phyloP scores from a whole-genome alignment of 2,113 vertebrate genomes.

The Xiphias gladius region DNA sequence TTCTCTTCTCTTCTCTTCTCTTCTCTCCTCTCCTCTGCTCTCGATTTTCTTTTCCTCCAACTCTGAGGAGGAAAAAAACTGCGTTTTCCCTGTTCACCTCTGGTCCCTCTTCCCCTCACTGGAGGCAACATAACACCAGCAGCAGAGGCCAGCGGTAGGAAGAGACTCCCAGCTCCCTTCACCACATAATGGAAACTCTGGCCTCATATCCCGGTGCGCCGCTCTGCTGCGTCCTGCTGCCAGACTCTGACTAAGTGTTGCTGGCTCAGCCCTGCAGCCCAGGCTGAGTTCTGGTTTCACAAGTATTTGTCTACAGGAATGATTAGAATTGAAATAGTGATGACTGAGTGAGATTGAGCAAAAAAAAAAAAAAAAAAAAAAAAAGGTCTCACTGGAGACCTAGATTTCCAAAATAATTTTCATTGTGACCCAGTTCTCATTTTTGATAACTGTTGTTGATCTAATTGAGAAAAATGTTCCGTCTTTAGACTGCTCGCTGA shows the following conservation, averaged over 20 bases:
- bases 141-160: conserved; percentile 69
- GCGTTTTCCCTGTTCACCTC: background rate
- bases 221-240: conserved; percentile 68
- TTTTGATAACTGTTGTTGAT: conserved; percentile 47
- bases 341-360: conserved; percentile 20
- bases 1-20: conserved; percentile 12
- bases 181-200: conserved; percentile 81
- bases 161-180: conserved; percentile 66
- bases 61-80: background rate
- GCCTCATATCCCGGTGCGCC: conserved; percentile 72
- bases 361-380: background rate
- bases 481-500: conserved; percentile 40
- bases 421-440: conserved; percentile 63
- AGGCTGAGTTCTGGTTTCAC: conserved; percentile 43
- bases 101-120: conserved; percentile 30
- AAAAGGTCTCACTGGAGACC: conserved; percentile 42
- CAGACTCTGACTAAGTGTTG: conserved; percentile 82
- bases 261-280: conserved; percentile 67
- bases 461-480: conserved; percentile 50
- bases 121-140: conserved; percentile 72
- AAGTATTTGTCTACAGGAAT: conserved; percentile 55
- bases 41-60: background rate
- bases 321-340: conserved; percentile 53
- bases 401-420: conserved; percentile 67
- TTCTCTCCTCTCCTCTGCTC: conserved; percentile 8